Evolutionary conservation across 2,888 invertebrate genomes (phyloP), one percentile per base, ranked within the genome.

Genomic region (Papilio protenor): DNA sequence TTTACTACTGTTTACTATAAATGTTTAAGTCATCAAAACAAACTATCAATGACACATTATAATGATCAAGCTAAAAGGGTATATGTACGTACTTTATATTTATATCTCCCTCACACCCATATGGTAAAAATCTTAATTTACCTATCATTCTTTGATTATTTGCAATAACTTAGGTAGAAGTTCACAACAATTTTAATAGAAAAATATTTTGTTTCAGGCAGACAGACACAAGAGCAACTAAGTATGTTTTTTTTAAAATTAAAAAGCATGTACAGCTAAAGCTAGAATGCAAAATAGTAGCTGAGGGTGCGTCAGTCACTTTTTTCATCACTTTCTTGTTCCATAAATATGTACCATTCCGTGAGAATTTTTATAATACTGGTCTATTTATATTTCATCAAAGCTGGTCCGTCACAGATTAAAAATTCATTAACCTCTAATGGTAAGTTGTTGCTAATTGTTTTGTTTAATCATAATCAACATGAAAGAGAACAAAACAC

Each of bases 1-100:
- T 66, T 61, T 66, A 66, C 64, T 40, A 66, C 18, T 66, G 64
- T 66, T 66, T 66, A 66, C 64, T 66, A 66, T 11, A 66, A 64
- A 40, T 66, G 18, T 18, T 40, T 40, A 40, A n/a, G 40, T 66
- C 33, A 66, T 66, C 64, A 66, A 40, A 61, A 61, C 61, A 61
- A 61, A 61, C 61, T 61, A 59, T 59, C 23, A 59, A 59, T 59
- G 21, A 59, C 57, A 23, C 57, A 55, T 8, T 21, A 10, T 23
- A 59, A 59, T 59, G 0, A 23, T 57, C 8, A 21, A 59, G 12
- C 57, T 59, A 59, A 59, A 59, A 21, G 3, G 23, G 57, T 59
- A 23, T 23, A 57, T 21, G n/a, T 57, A 59, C 10, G 12, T 23
- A 23, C 11, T 23, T 23, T 59, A 12, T 23, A 40, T 40, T 40